Conservation (phyloP, 2,888 invertebrate species). For the Meghimatium bilineatum region DNA sequence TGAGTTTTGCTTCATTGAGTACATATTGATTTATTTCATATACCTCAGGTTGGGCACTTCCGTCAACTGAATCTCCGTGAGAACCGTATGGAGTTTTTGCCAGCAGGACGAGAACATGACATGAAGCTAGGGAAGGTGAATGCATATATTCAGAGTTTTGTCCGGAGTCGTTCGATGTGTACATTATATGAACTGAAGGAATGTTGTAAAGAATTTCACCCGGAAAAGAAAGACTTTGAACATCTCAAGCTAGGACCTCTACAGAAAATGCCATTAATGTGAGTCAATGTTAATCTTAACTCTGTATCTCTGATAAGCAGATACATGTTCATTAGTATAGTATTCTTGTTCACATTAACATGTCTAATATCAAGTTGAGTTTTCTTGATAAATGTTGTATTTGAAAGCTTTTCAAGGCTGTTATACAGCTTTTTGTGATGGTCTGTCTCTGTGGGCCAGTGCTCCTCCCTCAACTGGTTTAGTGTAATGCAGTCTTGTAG, state of each 20-base stretch:
- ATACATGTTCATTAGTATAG: too few relatives aligned
- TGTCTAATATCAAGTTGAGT: too few relatives aligned
- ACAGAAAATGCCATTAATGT: slow-evolving; percentile 69
- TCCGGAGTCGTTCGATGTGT: slow-evolving; percentile 67
- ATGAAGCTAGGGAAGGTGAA: slow-evolving; percentile 62
- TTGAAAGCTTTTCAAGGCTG: too few relatives aligned
- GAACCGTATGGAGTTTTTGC: slow-evolving; percentile 55
- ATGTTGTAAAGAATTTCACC: slow-evolving; percentile 63
- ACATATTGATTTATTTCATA: background rate
- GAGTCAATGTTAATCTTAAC: too few relatives aligned
- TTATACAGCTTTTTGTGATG: too few relatives aligned
- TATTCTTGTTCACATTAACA: too few relatives aligned
- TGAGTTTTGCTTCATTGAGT: too few relatives aligned
- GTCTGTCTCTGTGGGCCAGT: too few relatives aligned
- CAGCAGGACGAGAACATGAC: slow-evolving; percentile 64
- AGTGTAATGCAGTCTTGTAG: too few relatives aligned
- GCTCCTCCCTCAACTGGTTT: too few relatives aligned
- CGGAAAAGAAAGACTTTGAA: slow-evolving; percentile 62
- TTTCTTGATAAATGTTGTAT: too few relatives aligned
- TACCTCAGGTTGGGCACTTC: slow-evolving; percentile 25
- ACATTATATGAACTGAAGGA: slow-evolving; percentile 70
- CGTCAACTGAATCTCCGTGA: slow-evolving; percentile 41
- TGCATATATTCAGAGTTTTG: slow-evolving; percentile 71
- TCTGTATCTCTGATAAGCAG: too few relatives aligned
- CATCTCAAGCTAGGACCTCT: slow-evolving; percentile 71